Evolutionary conservation across 2,797 vertebrate genomes (phyloP), one percentile per base, ranked within the genome.

Genomic region (Diplodus sargus): DNA sequence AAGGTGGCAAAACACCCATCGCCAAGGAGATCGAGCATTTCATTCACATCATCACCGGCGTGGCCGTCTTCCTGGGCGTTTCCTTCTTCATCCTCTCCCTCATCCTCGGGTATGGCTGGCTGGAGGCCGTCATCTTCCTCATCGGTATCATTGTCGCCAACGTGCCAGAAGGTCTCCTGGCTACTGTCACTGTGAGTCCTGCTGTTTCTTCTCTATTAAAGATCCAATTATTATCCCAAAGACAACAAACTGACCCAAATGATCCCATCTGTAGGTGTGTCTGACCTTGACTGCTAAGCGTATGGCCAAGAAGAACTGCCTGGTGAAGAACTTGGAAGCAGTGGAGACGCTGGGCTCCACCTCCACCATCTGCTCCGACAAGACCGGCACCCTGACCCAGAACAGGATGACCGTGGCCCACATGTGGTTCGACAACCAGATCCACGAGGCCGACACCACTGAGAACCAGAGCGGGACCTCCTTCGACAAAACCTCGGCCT

Each of bases 101-200:
- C 70, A 97, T 98, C 90, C 96, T 99, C 0, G 97, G 97, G 22
- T 99, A 99, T 20, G 95, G 95, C 0, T 99, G 97, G 98, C 95
- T 99, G n/a, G 97, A 99, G 78, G 98, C 97, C 0, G 97, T 99
- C 72, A 99, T 99, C 92, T 99, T 99, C 93, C 97, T 99, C 66
- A 99, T 99, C 0, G 98, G 98, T 20, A 99, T 99, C 93, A 99
- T 99, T 11, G 98, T 99, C 0, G 98, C 98, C 84, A 99, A 99
- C 0, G 98, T 99, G 71, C 98, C 98, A 0, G 98, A 99, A 76
- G 98, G 98, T 73, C 93, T 99, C 75, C 95, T 99, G 75, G 98
- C 98, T 56, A 99, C 97, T 0, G 98, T 99, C 89, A 99, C 98
- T 63, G 98, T 99, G 82, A 96, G 97, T 71, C 3, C 2, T 66